Evolutionary conservation across 2,113 vertebrate genomes (phyloP).

Genomic region (Hystrix brachyura): DNA sequence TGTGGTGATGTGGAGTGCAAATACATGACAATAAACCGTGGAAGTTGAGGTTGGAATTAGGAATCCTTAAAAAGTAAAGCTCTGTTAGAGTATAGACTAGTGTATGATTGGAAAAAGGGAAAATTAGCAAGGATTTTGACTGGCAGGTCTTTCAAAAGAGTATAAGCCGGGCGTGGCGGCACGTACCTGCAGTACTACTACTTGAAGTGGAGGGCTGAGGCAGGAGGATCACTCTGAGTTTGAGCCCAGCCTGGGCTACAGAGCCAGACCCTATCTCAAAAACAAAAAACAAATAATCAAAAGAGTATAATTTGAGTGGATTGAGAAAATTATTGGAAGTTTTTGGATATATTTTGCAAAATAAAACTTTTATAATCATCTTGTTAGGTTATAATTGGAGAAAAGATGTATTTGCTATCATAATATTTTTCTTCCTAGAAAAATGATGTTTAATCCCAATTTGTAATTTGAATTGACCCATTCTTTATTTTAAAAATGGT

Average conservation of each 20-base stretch:
- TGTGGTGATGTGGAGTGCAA: neutral
- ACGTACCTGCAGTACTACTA: too few species aligned
- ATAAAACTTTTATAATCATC: neutral
- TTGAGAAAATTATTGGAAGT: slow-evolving; percentile 10
- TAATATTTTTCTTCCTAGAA: neutral
- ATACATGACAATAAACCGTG: neutral
- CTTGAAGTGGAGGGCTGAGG: too few species aligned
- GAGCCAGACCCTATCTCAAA: neutral
- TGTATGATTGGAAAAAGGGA: neutral
- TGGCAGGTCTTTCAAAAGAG: neutral
- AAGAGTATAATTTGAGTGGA: neutral
- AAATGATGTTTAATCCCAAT: neutral
- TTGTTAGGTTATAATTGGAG: neutral
- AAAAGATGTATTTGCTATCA: neutral
- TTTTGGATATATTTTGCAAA: neutral
- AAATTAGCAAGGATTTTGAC: slow-evolving; percentile 35
- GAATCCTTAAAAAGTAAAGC: neutral
- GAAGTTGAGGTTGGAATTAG: neutral
- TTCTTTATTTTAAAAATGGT: neutral
- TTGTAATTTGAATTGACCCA: slow-evolving; percentile 4
- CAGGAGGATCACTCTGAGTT: neutral
- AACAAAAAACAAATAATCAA: neutral
- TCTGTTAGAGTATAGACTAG: neutral
- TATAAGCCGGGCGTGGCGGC: neutral
- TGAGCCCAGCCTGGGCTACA: neutral